These are phyloP conservation scores for Entelurus aequoreus DNA, from an alignment of 2,113 vertebrate genomes.

Conservation along the genomic window DNA sequence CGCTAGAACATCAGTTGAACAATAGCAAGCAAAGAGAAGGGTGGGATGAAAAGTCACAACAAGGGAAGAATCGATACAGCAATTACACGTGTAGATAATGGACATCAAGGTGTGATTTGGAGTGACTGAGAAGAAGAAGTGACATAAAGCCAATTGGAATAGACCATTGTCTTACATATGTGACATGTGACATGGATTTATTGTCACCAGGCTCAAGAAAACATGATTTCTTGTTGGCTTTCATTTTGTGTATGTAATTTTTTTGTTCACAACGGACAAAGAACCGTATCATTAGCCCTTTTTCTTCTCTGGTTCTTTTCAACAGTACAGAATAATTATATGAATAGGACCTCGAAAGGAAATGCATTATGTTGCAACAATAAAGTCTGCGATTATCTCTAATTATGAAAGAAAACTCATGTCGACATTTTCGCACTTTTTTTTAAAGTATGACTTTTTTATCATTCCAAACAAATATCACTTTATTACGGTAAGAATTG, in stretches of 20 bases:
- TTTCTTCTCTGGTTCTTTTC: slow-evolving; percentile 34
- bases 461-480: too few species aligned
- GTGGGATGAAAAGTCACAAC: slow-evolving; percentile 56
- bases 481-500: too few species aligned
- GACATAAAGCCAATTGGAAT: slow-evolving; percentile 67
- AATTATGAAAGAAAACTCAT: too few species aligned
- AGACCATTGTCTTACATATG: slow-evolving; percentile 53
- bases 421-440: too few species aligned
- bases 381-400: too few species aligned
- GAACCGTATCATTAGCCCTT: slow-evolving; percentile 24
- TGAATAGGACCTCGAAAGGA: neutral
- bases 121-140: slow-evolving; percentile 57
- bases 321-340: neutral
- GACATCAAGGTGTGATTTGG: slow-evolving; percentile 68
- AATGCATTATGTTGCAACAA: neutral
- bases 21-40: slow-evolving; percentile 47
- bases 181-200: slow-evolving; percentile 56
- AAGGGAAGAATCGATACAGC: slow-evolving; percentile 66
- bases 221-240: slow-evolving; percentile 22
- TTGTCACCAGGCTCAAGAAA: slow-evolving; percentile 45
- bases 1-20: slow-evolving; percentile 52
- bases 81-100: slow-evolving; percentile 73
- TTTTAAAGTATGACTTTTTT: too few species aligned
- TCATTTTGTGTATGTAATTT: neutral
- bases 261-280: slow-evolving; percentile 31